Conservation (phyloP, 2,113 vertebrate species). For the Macheiramphus alcinus region DNA sequence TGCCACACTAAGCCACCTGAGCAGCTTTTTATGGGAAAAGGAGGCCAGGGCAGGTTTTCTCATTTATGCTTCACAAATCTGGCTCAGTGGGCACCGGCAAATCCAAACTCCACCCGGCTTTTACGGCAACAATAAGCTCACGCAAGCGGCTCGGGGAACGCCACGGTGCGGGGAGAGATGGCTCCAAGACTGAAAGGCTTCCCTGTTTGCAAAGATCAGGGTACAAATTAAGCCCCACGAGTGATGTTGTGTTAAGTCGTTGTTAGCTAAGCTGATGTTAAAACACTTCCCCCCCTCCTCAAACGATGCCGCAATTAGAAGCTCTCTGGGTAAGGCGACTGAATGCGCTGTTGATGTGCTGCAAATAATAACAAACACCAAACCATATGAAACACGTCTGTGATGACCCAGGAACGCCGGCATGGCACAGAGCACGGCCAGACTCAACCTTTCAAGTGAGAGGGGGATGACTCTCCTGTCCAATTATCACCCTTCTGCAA, state of each 20-base stretch:
- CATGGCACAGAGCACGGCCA: background rate
- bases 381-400: background rate
- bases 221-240: background rate
- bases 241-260: background rate
- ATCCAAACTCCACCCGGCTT: background rate
- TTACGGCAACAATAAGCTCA: background rate
- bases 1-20: conserved; percentile 33
- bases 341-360: background rate
- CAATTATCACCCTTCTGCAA: background rate
- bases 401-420: background rate
- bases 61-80: conserved; percentile 26
- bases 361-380: background rate
- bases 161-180: fast-evolving
- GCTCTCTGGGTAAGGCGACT: background rate
- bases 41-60: background rate
- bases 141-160: background rate
- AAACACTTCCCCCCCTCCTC: background rate
- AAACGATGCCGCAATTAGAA: background rate
- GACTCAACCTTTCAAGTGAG: background rate
- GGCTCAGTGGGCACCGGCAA: background rate
- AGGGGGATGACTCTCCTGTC: background rate
- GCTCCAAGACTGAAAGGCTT: background rate
- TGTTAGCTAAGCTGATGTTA: background rate
- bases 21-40: background rate
- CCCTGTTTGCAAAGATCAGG: background rate